phyloP scores from a whole-genome alignment of 2,888 invertebrate species.

The Oscheius onirici region DNA sequence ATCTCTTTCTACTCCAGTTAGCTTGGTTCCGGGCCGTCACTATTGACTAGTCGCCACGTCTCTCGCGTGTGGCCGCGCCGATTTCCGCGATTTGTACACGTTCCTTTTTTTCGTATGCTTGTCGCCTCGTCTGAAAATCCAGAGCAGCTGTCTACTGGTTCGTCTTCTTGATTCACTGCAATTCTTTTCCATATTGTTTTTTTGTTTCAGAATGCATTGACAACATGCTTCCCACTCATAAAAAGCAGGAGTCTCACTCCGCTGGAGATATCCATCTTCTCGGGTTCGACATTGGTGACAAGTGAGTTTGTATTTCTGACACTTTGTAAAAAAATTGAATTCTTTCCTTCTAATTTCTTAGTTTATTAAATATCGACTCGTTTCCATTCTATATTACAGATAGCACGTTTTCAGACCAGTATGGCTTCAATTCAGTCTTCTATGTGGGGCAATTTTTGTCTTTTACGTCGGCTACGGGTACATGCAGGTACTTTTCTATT shows the following conservation, averaged over 20 bases:
- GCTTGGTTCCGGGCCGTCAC: slow-evolving; percentile 9
- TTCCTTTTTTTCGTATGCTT: not conserved
- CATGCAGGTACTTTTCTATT: slow-evolving; percentile 57
- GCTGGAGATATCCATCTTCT: slow-evolving; percentile 48
- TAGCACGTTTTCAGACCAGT: slow-evolving; percentile 49
- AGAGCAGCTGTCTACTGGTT: not conserved
- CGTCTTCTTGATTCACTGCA: not conserved
- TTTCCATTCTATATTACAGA: no score
- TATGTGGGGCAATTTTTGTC: slow-evolving; percentile 84
- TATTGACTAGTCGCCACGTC: slow-evolving; percentile 12
- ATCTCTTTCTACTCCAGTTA: not conserved
- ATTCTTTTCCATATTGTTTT: not conserved
- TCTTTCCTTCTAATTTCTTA: not conserved
- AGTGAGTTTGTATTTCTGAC: slow-evolving; percentile 37
- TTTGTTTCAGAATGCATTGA: slow-evolving; percentile 17
- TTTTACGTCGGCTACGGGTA: slow-evolving; percentile 92
- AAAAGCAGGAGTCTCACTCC: slow-evolving; percentile 11
- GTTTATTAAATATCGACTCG: no score
- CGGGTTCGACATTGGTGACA: slow-evolving; percentile 57
- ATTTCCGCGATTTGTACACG: not conserved
- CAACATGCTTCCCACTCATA: slow-evolving; percentile 24
- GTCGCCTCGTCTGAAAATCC: not conserved
- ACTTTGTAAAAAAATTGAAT: no score
- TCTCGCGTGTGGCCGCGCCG: not conserved
- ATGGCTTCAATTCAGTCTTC: slow-evolving; percentile 75